Evolutionary conservation across 2,113 vertebrate genomes (phyloP).

Genomic region (Cyprinodon tularosa): DNA sequence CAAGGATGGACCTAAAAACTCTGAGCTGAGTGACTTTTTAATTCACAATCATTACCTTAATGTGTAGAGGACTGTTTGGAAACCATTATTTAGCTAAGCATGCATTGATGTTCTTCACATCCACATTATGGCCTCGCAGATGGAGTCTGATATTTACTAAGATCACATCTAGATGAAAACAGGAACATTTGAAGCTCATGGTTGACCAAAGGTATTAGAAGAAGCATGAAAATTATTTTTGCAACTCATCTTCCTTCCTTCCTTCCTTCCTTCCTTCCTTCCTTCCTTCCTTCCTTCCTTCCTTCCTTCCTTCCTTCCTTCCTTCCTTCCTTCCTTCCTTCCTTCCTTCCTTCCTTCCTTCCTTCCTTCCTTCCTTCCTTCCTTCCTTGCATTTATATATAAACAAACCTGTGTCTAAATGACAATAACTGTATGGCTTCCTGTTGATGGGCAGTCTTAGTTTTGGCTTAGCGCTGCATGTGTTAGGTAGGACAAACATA

Average conservation of each 20-base stretch:
- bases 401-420: background rate
- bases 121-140: background rate
- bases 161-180: background rate
- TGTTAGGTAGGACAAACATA: background rate
- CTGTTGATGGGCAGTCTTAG: background rate
- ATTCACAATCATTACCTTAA: no score
- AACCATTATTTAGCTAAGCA: background rate
- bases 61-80: background rate
- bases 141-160: background rate
- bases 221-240: background rate
- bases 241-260: background rate
- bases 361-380: no score
- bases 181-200: background rate
- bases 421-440: background rate
- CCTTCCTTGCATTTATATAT: no score
- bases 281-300: no score
- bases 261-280: no score
- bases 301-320: no score
- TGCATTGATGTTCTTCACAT: background rate
- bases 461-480: background rate
- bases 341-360: no score
- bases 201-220: background rate
- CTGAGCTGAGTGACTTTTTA: no score
- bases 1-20: no score
- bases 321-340: no score